Evolutionary conservation across 64 coral and sea anemone genomes (phyloP), one percentile per base, ranked within the genome.

Genomic region (Dendronephthya gigantea): DNA sequence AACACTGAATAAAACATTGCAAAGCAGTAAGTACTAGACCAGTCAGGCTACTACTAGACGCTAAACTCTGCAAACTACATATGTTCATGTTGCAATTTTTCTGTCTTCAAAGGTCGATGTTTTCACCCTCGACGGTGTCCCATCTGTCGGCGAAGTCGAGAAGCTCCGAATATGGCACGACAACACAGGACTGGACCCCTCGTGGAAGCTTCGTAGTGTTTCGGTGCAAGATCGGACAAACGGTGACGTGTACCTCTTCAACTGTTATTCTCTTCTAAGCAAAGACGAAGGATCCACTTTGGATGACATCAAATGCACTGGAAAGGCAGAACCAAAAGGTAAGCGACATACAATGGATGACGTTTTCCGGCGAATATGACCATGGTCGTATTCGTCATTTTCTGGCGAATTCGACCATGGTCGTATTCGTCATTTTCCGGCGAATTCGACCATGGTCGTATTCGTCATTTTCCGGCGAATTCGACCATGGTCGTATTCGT

Each of bases 81-180:
- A 96, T 88, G 6, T 66, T 14, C 93, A 96, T 43, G 88, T 86
- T 86, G 88, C 88, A 9, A 89, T 88, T 31, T 96, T 93, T 62
- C 87, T 89, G 31, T 91, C 88, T 17, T 88, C 90, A 65, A 88
- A 96, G 92, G 48, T 97, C 7, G 94, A 97, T 82, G 87, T 97
- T 1, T 97, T 97, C 45, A 90, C 86, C 7, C 65, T 90, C 30
- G 70, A 91, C 11, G 88, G 88, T 4, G 33, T 87, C 1, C 83
- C 40, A 10, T 31, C 79, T 10, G 39, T 97, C 6, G 94, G 94
- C 0, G 94, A 97, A 17, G 81, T 97, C 23, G 69, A 40, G 22
- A 97, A 97, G 35, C 56, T 97, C 34, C 86, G 41, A 38, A 23
- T 89, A 41, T 97, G 94, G 94, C 94, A 97, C 48, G 94, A 97